phyloP scores from a whole-genome alignment of 2,113 vertebrate species.

The Dolichallabes microphthalmus region DNA sequence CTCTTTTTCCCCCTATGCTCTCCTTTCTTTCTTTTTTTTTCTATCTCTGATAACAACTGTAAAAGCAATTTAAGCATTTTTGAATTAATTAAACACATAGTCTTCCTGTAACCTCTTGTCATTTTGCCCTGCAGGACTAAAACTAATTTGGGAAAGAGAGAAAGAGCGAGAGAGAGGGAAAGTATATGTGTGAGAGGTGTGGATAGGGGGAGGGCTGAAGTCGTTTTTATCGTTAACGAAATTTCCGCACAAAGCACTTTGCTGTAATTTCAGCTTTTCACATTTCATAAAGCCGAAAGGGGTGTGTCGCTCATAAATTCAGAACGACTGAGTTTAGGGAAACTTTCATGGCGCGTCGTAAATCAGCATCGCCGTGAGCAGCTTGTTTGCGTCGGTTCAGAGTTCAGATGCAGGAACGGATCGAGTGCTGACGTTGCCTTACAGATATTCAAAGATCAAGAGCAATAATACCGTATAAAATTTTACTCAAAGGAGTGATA shows the following conservation, averaged over 20 bases:
- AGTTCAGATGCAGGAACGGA: slow-evolving; percentile 9
- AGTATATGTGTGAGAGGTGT: slow-evolving; percentile 30
- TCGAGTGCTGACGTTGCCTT: not conserved
- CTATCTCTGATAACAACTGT: slow-evolving; percentile 94
- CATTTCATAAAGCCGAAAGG: slow-evolving; percentile 51
- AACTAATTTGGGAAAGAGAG: slow-evolving; percentile 89
- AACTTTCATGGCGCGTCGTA: slow-evolving; percentile 64
- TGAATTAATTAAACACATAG: slow-evolving; percentile 99
- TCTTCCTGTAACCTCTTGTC: slow-evolving; percentile 98
- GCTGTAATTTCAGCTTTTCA: slow-evolving; percentile 47
- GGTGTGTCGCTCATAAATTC: slow-evolving; percentile 62
- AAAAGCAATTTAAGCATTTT: slow-evolving; percentile 99
- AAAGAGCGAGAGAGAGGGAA: slow-evolving; percentile 11
- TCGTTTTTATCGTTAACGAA: slow-evolving; percentile 66
- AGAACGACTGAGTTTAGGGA: slow-evolving; percentile 60
- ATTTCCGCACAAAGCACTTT: slow-evolving; percentile 63
- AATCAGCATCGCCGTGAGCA: slow-evolving; percentile 67
- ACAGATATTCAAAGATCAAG: slow-evolving; percentile 1
- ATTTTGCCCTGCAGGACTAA: slow-evolving; percentile 98
- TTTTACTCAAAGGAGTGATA: not conserved
- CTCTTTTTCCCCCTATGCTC: slow-evolving; percentile 57
- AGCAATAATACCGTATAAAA: not conserved
- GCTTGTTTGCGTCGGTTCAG: slow-evolving; percentile 66
- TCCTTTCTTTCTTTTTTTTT: slow-evolving; percentile 72
- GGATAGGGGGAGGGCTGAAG: slow-evolving; percentile 37